Conservation (phyloP, 2,888 invertebrate genomes). For the Scaptomyza flava region DNA sequence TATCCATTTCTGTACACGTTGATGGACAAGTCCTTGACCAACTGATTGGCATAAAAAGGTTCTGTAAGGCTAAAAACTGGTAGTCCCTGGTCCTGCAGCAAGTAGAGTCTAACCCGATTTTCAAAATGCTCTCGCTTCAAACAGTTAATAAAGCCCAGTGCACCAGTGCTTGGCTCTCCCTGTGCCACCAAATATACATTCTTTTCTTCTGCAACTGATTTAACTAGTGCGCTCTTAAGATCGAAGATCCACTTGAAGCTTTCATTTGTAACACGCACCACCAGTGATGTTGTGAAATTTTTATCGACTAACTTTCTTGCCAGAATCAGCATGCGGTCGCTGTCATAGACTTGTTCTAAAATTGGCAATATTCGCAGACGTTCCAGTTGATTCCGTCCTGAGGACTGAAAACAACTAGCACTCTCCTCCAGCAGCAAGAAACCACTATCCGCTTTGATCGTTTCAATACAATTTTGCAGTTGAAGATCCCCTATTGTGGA, state of each 20-base stretch:
- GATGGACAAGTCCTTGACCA: slow-evolving; percentile 91
- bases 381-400: slow-evolving; percentile 82
- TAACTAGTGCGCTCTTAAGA: slow-evolving; percentile 89
- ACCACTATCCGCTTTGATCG: slow-evolving; percentile 89
- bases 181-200: slow-evolving; percentile 89
- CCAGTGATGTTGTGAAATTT: slow-evolving; percentile 80
- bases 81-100: slow-evolving; percentile 88
- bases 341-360: slow-evolving; percentile 87
- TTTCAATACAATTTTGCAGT: slow-evolving; percentile 86
- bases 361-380: slow-evolving; percentile 86
- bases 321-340: slow-evolving; percentile 88
- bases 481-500: slow-evolving; percentile 84
- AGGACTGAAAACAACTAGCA: slow-evolving; percentile 82
- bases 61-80: slow-evolving; percentile 87
- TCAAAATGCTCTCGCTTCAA: slow-evolving; percentile 94
- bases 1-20: slow-evolving; percentile 92
- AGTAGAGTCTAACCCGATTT: slow-evolving; percentile 88
- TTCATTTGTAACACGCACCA: slow-evolving; percentile 88
- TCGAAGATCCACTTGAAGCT: slow-evolving; percentile 92
- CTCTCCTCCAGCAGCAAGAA: slow-evolving; percentile 91
- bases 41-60: slow-evolving; percentile 86
- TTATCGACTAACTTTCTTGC: slow-evolving; percentile 84
- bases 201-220: slow-evolving; percentile 86
- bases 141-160: slow-evolving; percentile 95
- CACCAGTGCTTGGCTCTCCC: slow-evolving; percentile 89